These are phyloP conservation scores for Heterodera schachtii DNA, from an alignment of 1,140 invertebrate species.

Conservation along the genomic window DNA sequence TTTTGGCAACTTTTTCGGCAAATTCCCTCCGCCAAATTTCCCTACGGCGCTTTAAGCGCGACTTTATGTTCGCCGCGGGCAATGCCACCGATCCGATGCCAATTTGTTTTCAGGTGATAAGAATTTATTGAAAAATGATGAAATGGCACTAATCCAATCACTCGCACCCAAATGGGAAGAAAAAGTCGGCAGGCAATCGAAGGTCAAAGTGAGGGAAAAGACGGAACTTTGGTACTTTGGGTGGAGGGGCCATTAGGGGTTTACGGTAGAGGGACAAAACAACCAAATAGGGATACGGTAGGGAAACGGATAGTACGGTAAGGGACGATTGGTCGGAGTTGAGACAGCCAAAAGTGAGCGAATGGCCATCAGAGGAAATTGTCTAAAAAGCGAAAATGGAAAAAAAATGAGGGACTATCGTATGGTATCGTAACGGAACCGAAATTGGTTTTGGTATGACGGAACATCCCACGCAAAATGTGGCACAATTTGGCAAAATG, in stretches of 20 bases:
- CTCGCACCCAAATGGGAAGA: conserved; percentile 42
- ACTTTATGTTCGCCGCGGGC: conserved; percentile 62
- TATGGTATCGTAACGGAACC: not conserved
- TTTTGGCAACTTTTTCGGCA: not conserved
- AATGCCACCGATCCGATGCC: conserved; percentile 56
- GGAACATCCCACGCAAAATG: not conserved
- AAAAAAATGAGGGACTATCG: not conserved
- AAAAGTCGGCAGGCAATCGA: conserved; percentile 35
- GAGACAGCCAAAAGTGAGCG: conserved; percentile 10
- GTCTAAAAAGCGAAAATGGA: not conserved
- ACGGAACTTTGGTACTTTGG: conserved; percentile 12
- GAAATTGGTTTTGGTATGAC: not conserved
- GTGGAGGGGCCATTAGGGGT: not conserved
- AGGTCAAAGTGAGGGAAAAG: conserved; percentile 30
- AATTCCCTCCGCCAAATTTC: conserved; percentile 7
- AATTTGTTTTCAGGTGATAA: conserved; percentile 56
- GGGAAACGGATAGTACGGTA: not conserved
- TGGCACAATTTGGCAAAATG: not conserved
- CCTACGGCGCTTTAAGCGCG: conserved; percentile 50
- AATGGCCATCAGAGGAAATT: not conserved
- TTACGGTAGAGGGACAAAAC: not conserved
- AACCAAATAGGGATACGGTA: not conserved
- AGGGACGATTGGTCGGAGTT: not conserved
- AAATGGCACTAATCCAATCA: not conserved
- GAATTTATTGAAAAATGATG: not conserved